These are phyloP conservation scores for Hemistola chrysoprasaria DNA, from an alignment of 2,888 invertebrate genomes.

Conservation along the genomic window DNA sequence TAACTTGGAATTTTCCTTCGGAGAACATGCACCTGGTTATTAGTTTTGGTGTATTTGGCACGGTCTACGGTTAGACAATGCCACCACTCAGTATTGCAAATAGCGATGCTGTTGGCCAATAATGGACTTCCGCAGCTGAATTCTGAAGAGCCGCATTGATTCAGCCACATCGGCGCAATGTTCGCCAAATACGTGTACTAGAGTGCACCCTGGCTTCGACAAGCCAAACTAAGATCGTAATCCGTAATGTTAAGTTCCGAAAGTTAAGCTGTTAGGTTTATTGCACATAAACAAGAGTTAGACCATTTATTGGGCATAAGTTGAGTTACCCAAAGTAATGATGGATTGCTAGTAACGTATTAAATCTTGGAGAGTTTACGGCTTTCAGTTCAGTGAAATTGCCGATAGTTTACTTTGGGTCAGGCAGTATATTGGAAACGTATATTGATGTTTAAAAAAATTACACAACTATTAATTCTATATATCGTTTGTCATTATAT, in stretches of 20 bases:
- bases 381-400: too few relatives aligned
- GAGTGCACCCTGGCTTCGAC: constrained; percentile 33
- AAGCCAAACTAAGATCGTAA: constrained; percentile 30
- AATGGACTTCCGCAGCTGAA: constrained; percentile 42
- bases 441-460: too few relatives aligned
- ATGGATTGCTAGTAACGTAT: not conserved
- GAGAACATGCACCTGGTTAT: constrained; percentile 22
- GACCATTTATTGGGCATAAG: constrained; percentile 10
- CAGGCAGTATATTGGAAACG: too few relatives aligned
- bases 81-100: constrained; percentile 32
- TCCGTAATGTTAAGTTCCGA: constrained; percentile 29
- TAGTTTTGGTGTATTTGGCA: constrained; percentile 33
- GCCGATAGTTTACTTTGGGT: too few relatives aligned
- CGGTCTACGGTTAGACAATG: constrained; percentile 39
- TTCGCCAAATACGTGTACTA: constrained; percentile 36
- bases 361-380: not conserved
- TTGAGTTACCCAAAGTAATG: constrained; percentile 4
- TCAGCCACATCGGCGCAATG: constrained; percentile 31
- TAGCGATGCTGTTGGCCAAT: constrained; percentile 32
- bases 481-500: too few relatives aligned
- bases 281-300: constrained; percentile 20
- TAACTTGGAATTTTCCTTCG: constrained; percentile 15
- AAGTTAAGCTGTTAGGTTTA: constrained; percentile 30
- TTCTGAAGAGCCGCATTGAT: constrained; percentile 45
- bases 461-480: too few relatives aligned